phyloP scores from a whole-genome alignment of 2,113 vertebrate genomes.

The Pithys albifrons region DNA sequence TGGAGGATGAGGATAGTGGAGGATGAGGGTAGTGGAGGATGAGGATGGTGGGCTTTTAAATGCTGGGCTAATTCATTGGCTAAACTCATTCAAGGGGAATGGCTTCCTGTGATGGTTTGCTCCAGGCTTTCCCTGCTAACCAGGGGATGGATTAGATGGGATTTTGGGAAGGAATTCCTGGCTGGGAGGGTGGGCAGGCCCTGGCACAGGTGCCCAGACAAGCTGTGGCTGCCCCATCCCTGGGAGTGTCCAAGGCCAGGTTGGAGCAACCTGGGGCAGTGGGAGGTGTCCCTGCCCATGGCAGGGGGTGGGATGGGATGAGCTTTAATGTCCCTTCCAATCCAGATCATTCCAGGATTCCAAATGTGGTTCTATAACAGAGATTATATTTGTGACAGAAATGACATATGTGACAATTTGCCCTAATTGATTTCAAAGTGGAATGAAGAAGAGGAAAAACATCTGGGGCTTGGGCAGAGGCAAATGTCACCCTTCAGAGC shows the following conservation, averaged over 20 bases:
- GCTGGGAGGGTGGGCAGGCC: background rate
- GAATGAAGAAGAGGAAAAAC: background rate
- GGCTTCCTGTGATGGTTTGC: background rate
- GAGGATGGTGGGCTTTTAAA: background rate
- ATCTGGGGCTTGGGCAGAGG: background rate
- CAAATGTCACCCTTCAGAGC: background rate
- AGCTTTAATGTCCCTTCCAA: background rate
- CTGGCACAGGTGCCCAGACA: background rate
- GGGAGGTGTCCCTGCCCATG: background rate
- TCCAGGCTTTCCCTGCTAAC: too few relatives aligned
- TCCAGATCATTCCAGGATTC: background rate
- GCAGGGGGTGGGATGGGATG: background rate
- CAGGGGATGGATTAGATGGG: background rate
- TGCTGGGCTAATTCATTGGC: background rate
- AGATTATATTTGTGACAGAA: background rate
- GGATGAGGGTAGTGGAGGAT: too few relatives aligned
- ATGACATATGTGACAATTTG: accelerated
- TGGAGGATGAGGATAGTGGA: too few relatives aligned
- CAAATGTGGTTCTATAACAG: background rate
- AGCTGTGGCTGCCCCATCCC: background rate
- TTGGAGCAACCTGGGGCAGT: accelerated
- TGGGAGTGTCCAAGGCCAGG: background rate
- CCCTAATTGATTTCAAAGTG: background rate
- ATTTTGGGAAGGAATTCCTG: background rate
- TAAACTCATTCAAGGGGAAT: accelerated